Percentiles rank a stretch among this genome's conserved stretches.
Conservation (phyloP, 1,140 invertebrate species). For the Cherax destructor region DNA sequence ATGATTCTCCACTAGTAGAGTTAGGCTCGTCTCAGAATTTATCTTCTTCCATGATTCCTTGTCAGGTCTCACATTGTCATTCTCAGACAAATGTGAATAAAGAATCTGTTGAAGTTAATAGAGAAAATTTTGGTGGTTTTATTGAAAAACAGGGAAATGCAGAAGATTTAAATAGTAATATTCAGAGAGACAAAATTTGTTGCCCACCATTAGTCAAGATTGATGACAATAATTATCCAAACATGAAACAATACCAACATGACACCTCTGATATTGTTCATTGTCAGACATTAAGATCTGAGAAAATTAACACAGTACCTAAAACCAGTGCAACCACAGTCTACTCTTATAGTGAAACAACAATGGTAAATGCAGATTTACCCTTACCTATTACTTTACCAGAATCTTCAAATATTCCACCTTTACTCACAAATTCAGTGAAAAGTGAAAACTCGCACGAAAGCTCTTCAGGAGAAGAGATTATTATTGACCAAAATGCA, state of each 20-base stretch:
- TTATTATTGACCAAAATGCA: background rate
- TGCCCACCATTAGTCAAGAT: no score
- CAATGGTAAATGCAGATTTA: no score
- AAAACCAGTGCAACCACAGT: no score
- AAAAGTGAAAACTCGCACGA: background rate
- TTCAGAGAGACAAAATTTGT: background rate
- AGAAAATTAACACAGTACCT: no score
- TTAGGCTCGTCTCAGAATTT: background rate
- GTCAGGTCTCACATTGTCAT: background rate
- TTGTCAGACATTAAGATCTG: no score
- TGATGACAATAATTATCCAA: no score
- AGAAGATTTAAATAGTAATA: background rate
- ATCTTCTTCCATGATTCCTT: background rate
- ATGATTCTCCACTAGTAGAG: background rate
- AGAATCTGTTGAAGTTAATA: background rate
- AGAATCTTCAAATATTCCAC: background rate
- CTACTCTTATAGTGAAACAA: no score
- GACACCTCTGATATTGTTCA: no score
- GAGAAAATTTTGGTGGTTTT: background rate
- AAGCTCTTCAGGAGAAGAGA: background rate
- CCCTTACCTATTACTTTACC: no score
- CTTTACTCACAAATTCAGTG: background rate
- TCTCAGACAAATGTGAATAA: background rate
- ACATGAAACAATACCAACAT: no score
- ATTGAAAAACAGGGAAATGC: background rate